These are phyloP conservation scores for Bursaphelenchus okinawaensis DNA, from an alignment of 2,888 invertebrate species.

Conservation along the genomic window DNA sequence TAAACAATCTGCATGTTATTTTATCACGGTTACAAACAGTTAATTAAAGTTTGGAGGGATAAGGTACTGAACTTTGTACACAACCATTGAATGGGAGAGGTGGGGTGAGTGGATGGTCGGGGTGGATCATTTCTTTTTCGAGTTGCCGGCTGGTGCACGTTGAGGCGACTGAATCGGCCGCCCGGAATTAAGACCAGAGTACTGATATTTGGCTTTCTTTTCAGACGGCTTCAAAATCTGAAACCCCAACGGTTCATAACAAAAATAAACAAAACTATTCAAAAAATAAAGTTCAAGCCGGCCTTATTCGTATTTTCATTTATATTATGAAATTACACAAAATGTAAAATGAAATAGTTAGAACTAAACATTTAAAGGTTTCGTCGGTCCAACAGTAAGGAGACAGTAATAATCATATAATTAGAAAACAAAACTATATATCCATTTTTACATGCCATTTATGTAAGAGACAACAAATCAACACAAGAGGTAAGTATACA, in stretches of 20 bases:
- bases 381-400: background rate
- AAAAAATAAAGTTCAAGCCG: background rate
- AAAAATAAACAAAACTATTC: background rate
- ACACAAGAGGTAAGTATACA: background rate
- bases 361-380: background rate
- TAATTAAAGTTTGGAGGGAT: background rate
- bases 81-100: background rate
- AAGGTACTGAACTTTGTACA: background rate
- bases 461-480: background rate
- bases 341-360: background rate
- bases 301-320: background rate
- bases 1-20: too few species aligned
- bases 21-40: too few species aligned
- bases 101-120: background rate
- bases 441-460: background rate
- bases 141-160: conserved; percentile 5
- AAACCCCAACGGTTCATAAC: conserved; percentile 12
- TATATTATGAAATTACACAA: background rate
- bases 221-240: conserved; percentile 64
- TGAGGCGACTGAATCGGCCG: conserved; percentile 39
- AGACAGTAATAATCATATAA: background rate
- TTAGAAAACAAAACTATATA: background rate
- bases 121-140: background rate
- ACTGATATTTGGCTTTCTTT: conserved; percentile 64
- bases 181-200: conserved; percentile 60